Conservation (phyloP, 2,888 invertebrate species). For the Chymomyza amoena region DNA sequence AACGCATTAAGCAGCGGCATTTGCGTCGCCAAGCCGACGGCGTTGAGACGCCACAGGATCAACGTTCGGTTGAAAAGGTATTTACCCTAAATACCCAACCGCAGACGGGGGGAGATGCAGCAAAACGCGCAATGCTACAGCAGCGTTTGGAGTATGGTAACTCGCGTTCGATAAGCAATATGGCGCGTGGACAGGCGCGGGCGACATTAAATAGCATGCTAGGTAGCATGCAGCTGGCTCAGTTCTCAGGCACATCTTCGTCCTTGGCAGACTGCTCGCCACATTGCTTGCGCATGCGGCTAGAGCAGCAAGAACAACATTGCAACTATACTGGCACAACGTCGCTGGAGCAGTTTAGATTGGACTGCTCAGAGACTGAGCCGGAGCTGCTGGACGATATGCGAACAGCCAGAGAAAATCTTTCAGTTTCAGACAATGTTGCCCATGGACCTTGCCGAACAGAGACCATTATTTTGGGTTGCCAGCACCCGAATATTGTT, state of each 20-base stretch:
- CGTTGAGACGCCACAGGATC: not conserved
- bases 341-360: not conserved
- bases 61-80: not conserved
- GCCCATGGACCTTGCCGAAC: conserved; percentile 3
- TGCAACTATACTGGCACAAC: not conserved
- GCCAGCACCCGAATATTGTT: not conserved
- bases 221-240: conserved; percentile 15
- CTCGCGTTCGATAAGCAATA: conserved; percentile 50
- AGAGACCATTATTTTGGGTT: not conserved
- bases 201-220: conserved; percentile 14
- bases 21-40: conserved; percentile 17
- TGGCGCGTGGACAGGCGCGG: conserved; percentile 32
- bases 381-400: conserved; percentile 7
- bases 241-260: not conserved
- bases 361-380: conserved; percentile 4
- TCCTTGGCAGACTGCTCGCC: not conserved
- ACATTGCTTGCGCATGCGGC: not conserved
- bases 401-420: not conserved
- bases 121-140: conserved; percentile 43
- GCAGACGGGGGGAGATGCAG: conserved; percentile 5
- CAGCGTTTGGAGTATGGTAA: conserved; percentile 57
- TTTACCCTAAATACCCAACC: not conserved
- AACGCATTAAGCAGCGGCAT: conserved; percentile 43
- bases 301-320: not conserved
- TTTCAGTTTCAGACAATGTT: not conserved